Percentiles rank a stretch among this genome's conserved stretches.
phyloP scores from a whole-genome alignment of 2,113 vertebrate genomes.

The Candoia aspera region DNA sequence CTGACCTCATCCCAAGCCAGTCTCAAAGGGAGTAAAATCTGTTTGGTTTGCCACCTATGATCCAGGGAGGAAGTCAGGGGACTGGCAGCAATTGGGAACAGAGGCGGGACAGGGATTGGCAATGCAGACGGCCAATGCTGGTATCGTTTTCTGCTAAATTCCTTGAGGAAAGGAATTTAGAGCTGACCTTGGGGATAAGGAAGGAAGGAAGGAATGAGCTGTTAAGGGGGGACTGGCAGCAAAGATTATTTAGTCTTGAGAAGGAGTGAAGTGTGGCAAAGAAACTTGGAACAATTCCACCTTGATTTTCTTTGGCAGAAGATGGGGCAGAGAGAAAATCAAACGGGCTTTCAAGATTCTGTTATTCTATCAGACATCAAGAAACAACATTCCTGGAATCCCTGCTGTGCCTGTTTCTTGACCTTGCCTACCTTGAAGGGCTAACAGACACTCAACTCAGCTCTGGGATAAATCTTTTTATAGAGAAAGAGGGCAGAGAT shows the following conservation, averaged over 20 bases:
- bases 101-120: background rate
- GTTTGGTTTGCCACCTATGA: background rate
- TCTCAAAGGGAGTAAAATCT: background rate
- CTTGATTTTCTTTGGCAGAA: background rate
- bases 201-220: background rate
- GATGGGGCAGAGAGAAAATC: background rate
- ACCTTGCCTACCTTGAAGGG: background rate
- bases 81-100: background rate
- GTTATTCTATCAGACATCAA: background rate
- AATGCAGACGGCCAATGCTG: background rate
- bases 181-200: background rate
- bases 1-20: no score
- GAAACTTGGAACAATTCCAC: background rate
- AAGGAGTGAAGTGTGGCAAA: background rate
- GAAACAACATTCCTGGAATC: background rate
- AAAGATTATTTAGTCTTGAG: background rate
- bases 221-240: background rate
- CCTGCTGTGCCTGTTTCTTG: background rate
- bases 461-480: background rate
- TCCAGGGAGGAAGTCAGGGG: background rate
- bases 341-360: background rate
- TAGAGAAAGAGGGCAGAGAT: background rate
- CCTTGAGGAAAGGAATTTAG: background rate
- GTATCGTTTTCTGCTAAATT: background rate
- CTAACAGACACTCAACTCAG: background rate